These are phyloP conservation scores for Dicentrarchus labrax DNA, from an alignment of 2,113 vertebrate genomes.

Conservation along the genomic window DNA sequence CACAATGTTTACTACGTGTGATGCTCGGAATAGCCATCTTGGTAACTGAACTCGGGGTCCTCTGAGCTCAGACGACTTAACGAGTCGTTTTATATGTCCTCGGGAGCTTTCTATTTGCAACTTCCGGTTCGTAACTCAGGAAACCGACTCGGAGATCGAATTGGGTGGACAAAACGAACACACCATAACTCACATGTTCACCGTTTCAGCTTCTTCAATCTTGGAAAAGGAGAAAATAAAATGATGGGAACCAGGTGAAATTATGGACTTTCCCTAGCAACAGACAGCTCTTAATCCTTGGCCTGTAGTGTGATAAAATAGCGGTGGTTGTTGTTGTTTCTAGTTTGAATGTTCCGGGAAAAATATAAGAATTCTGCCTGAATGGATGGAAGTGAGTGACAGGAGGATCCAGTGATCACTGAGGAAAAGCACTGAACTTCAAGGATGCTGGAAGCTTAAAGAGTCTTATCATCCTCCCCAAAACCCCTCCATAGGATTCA, in stretches of 20 bases:
- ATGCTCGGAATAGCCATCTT: no score
- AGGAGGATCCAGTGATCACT: constrained; percentile 52
- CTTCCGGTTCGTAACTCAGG: no score
- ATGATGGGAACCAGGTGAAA: constrained; percentile 21
- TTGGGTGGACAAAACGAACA: no score
- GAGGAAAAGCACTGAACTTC: constrained; percentile 39
- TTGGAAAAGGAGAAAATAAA: constrained; percentile 18
- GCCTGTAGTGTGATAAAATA: constrained; percentile 30
- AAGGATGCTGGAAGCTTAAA: constrained; percentile 55
- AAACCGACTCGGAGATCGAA: no score
- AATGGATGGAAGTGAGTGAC: constrained; percentile 52
- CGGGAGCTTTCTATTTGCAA: no score
- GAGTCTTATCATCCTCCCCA: constrained; percentile 49
- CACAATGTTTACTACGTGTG: no score
- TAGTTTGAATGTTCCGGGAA: constrained; percentile 36
- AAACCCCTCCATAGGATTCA: constrained; percentile 45
- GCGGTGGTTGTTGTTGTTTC: constrained; percentile 14
- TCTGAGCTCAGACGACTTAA: no score
- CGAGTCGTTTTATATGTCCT: no score
- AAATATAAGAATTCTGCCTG: constrained; percentile 37
- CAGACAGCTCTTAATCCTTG: constrained; percentile 48
- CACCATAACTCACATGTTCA: not conserved
- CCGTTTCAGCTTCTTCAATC: constrained; percentile 1
- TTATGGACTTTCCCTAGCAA: constrained; percentile 46
- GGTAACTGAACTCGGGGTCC: no score